Evolutionary conservation across 2,888 invertebrate genomes (phyloP).

Genomic region (Nysson spinosus): DNA sequence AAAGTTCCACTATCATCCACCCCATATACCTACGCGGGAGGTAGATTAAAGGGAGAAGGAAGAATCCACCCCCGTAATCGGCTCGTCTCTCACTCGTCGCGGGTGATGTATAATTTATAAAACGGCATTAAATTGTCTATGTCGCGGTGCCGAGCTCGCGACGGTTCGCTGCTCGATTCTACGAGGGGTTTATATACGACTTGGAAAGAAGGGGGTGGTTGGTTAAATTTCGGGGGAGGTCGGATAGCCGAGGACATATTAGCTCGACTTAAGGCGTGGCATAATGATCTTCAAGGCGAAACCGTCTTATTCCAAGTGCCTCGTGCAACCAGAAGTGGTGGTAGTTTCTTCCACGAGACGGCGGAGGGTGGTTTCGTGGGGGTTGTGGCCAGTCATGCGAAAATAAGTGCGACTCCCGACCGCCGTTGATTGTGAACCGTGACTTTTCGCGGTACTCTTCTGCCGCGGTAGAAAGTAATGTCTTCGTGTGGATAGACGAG

Average conservation of each 20-base stretch:
- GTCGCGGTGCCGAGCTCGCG: constrained; percentile 60
- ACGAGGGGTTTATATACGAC: constrained; percentile 37
- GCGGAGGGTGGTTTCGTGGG: constrained; percentile 39
- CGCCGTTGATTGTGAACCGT: constrained; percentile 72
- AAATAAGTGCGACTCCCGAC: constrained; percentile 74
- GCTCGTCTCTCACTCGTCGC: constrained; percentile 55
- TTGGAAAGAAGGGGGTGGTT: no score
- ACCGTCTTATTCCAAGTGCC: constrained; percentile 64
- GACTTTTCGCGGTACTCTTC: constrained; percentile 55
- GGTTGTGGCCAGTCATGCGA: constrained; percentile 68
- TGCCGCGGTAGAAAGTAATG: constrained; percentile 66
- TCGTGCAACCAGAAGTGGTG: constrained; percentile 25
- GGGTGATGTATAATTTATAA: constrained; percentile 73
- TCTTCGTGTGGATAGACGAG: constrained; percentile 41
- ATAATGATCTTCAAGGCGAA: constrained; percentile 73
- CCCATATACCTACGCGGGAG: constrained; percentile 10
- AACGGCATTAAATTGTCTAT: constrained; percentile 75
- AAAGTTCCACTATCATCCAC: no score
- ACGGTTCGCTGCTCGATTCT: constrained; percentile 47
- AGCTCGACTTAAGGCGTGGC: constrained; percentile 77
- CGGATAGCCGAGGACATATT: constrained; percentile 70
- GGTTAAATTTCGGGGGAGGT: constrained; percentile 40
- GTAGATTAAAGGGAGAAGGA: constrained; percentile 54
- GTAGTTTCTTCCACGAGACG: not conserved
- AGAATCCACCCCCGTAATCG: constrained; percentile 62